phyloP scores from a whole-genome alignment of 2,113 vertebrate species.

The Halcyon malimbica region DNA sequence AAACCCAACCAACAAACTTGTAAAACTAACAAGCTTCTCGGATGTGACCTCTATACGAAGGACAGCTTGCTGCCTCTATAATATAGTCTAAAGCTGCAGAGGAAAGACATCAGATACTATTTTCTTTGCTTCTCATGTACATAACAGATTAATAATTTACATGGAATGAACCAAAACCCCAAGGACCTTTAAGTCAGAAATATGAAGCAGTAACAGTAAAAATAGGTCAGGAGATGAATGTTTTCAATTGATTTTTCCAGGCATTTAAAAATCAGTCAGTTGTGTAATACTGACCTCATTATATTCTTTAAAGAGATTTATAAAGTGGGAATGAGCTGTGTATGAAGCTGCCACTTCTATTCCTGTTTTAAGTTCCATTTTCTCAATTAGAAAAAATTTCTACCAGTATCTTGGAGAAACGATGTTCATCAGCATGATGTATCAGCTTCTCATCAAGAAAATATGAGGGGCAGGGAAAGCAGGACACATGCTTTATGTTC shows the following conservation, averaged over 20 bases:
- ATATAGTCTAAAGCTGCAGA: background rate
- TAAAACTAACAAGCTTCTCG: background rate
- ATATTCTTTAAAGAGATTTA: background rate
- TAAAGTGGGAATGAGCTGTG: background rate
- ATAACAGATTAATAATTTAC: constrained; percentile 35
- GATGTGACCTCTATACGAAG: background rate
- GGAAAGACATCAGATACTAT: background rate
- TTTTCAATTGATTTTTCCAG: constrained; percentile 38
- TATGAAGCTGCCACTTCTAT: background rate
- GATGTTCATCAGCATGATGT: background rate
- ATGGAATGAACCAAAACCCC: background rate
- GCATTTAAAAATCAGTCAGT: constrained; percentile 4
- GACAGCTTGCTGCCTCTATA: background rate
- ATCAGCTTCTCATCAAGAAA: background rate
- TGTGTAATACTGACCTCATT: constrained; percentile 36
- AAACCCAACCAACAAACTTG: background rate
- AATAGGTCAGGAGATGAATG: background rate
- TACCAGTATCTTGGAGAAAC: background rate
- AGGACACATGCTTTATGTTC: background rate
- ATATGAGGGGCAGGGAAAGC: background rate
- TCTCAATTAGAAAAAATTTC: background rate
- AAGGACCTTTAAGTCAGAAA: background rate
- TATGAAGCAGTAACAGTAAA: constrained; percentile 2
- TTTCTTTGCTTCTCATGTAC: background rate
- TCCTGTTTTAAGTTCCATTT: background rate